Base-by-base conservation (phyloP, 2,888 invertebrate genomes). In the Nineta flava region DNA sequence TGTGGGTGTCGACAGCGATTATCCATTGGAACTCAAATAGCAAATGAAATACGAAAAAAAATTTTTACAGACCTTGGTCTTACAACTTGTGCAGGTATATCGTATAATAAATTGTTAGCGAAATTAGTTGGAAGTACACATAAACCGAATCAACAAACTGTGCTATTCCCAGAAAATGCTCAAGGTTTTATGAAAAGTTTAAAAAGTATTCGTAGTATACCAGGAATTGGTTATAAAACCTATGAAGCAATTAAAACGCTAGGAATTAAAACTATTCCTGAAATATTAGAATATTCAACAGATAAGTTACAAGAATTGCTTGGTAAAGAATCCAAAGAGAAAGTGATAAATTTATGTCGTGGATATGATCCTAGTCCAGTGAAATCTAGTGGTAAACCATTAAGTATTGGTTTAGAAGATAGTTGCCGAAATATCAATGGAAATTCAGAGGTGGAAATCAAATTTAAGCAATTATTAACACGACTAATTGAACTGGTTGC, bases 131-230 rank as follows among this genome's bases (percentile, higher is more conserved):
- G 84, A 54, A 72, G 76, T 38, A 67, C 77, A 54, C 74, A 86
- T 61, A 87, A 87, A 64, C 90, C 91, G 6, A 82, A 88, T 64
- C 79, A 87, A 60, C 90, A 91, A 65, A 87, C 88, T 1, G 74
- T 81, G 21, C 69, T 88, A 54, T 82, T 78, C 55, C 86, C 90
- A 5, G 77, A 79, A 54, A 74, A 77, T 59, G 79, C 77, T 9
- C 65, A 73, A 48, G 71, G 71, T 53, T 76, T 88, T 57, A 74
- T 90, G 71, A 72, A 76, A 1, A 75, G 76, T 26, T 68, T 87
- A 53, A 68, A 70, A 41, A 70, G 72, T 57, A 68, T 85, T 34
- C 71, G 76, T 38, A 70, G 72, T 54, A 79, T 87, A 59, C 85
- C 84, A 51, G 87, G 87, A 43, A 81, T 90, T 57, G 90, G 90